Evolutionary conservation across 2,113 vertebrate species (phyloP), one percentile per base, ranked within the genome.

Genomic region (Crotophaga sulcirostris): DNA sequence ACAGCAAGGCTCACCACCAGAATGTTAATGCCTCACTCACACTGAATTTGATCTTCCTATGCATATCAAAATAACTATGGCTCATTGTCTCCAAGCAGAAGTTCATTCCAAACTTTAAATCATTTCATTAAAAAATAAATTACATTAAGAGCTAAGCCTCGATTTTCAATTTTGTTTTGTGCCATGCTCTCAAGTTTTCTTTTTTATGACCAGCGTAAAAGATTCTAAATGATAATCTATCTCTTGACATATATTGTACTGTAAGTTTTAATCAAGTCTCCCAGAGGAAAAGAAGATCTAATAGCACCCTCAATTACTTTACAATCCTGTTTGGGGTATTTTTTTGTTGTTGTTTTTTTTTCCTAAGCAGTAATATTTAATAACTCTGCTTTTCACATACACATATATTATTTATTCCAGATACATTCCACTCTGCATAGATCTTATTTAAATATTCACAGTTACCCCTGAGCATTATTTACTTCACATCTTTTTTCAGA

Each of bases 81-180:
- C 91, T 97, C 94, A 90, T 94, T 96, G 93, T 97, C 95, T 95
- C 89, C 89, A 91, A 89, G 90, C 81, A 96, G 92, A 95, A 96
- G 78, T 97, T 97, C 66, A 94, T 94, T 87, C 82, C 90, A 91
- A 97, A 94, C 73, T 91, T 96, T 64, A 94, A 96, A 96, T 91
- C 68, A 88, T 94, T 96, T 95, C 79, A 96, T 97, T 96, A 94
- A 92, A 95, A 96, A 97, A 84, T 84, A 97, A 96, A 97, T 97
- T 95, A 82, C 92, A 89, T 90, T 94, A 94, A 91, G 89, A 93
- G 78, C 89, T 86, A 78, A 96, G 69, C 90, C 90, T 93, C 5
- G 2, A 84, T 95, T 97, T 97, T 94, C 90, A 94, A 89, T 95
- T 96, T 94, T 87, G 82, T 56, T 93, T 94, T 56, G 1, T 94